Conservation (phyloP, 2,113 vertebrate species). For the Lepus timidus region DNA sequence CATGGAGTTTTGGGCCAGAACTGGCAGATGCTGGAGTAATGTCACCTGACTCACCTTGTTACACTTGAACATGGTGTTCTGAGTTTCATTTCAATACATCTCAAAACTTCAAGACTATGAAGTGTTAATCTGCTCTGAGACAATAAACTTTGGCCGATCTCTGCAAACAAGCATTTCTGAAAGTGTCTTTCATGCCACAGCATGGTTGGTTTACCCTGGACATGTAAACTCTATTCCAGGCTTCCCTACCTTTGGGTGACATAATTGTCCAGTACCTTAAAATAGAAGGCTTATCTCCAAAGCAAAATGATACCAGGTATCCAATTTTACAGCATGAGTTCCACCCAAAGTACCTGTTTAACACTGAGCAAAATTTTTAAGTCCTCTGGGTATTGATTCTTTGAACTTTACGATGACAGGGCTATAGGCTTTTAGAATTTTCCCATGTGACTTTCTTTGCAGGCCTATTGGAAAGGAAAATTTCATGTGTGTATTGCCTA, state of each 20-base stretch:
- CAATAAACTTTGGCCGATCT: constrained; percentile 4
- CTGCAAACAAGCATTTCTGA: neutral
- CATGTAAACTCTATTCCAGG: neutral
- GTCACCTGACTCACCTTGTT: neutral
- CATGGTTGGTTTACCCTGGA: neutral
- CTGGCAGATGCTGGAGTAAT: neutral
- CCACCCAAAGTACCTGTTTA: neutral
- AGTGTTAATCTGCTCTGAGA: neutral
- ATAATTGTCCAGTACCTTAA: neutral
- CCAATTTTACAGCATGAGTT: neutral
- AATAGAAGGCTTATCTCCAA: neutral
- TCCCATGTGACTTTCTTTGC: neutral
- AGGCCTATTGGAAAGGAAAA: constrained; percentile 25
- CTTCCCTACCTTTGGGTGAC: neutral
- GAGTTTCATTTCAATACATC: neutral
- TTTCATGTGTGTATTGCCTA: neutral
- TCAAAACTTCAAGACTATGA: neutral
- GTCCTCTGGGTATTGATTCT: constrained; percentile 13
- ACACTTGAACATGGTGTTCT: neutral
- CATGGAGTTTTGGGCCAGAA: neutral
- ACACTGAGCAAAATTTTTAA: neutral
- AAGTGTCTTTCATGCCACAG: neutral
- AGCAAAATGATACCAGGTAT: neutral
- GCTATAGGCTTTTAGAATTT: neutral
- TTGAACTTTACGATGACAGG: neutral